Evolutionary conservation across 2,888 invertebrate species (phyloP), one percentile per base, ranked within the genome.

Genomic region (Pseudococcus viburni): DNA sequence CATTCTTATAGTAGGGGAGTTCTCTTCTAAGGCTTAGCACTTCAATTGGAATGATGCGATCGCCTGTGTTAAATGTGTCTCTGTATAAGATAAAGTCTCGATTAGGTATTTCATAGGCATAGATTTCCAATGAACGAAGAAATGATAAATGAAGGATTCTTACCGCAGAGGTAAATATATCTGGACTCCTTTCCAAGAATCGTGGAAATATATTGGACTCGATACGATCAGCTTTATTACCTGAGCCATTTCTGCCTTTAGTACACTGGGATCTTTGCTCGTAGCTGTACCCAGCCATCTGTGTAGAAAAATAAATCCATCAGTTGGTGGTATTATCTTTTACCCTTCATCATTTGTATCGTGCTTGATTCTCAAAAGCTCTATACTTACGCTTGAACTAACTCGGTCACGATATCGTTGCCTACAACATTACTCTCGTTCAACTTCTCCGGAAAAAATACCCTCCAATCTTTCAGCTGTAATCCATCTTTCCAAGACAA

Each of bases 151-250:
- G 48, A 12, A 51, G 48, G 26, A 33, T 33, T 55, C n/a, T 46
- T 46, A 83, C 80, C 46, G 0, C 0, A 83, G 46, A 11, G 17
- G 46, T 46, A 83, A 7, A 83, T 83, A 8, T 42, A 33, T 42
- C 26, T 22, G 46, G 12, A 46, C 17, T 46, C 42, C 80, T 83
- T 83, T 83, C 80, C 80, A 83, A 83, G 80, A 15, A 3, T 83
- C 80, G 80, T 83, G 80, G 26, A 83, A 83, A 46, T 83, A 83
- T 33, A 83, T 83, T 4, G 80, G 80, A 46, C 80, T 83, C 42
- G 80, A 42, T 83, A 46, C 42, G 19, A 83, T 42, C 19, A 83
- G n/a, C 22, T 83, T 83, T 19, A 83, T 42, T 33, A 83, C 80
- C 12, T 19, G 46, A n/a, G 80, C 42, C 22, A 83, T 19, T 9